Conservation (phyloP, 2,888 invertebrate genomes). For the Megaustenia siamemsis region DNA sequence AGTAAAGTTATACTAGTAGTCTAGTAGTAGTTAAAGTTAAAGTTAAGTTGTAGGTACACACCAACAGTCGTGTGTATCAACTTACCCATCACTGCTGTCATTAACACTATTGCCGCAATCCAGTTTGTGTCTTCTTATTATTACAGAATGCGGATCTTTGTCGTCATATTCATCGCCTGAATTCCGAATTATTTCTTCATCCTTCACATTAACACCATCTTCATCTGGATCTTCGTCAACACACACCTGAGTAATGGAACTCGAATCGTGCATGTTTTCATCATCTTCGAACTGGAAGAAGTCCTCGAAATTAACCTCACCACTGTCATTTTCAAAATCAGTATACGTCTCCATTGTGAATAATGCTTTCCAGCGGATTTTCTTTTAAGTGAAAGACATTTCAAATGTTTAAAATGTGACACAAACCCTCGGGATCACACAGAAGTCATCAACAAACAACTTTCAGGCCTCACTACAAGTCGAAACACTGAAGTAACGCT, state of each 20-base stretch:
- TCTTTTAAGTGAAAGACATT: neutral
- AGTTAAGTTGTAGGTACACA: neutral
- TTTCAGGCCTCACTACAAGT: constrained; percentile 12
- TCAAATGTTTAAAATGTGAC: neutral
- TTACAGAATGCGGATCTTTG: neutral
- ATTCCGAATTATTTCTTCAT: neutral
- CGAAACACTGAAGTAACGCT: constrained; percentile 13
- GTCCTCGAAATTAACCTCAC: constrained; percentile 51
- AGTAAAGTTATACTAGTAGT: no score
- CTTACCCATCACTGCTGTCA: constrained; percentile 28
- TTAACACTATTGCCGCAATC: neutral
- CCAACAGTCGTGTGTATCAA: neutral
- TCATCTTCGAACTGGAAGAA: constrained; percentile 56
- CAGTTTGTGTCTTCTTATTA: constrained; percentile 3
- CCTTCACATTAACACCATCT: neutral
- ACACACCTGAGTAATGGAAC: constrained; percentile 62
- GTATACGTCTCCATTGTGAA: constrained; percentile 45
- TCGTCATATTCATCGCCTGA: constrained; percentile 9
- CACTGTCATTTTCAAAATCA: constrained; percentile 51
- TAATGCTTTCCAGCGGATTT: neutral
- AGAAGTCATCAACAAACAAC: constrained; percentile 1
- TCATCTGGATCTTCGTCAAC: constrained; percentile 55
- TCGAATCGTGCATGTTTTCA: constrained; percentile 58
- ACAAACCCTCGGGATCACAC: neutral
- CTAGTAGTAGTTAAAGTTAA: no score